phyloP scores from a whole-genome alignment of 2,888 invertebrate genomes.

The Cancer borealis region DNA sequence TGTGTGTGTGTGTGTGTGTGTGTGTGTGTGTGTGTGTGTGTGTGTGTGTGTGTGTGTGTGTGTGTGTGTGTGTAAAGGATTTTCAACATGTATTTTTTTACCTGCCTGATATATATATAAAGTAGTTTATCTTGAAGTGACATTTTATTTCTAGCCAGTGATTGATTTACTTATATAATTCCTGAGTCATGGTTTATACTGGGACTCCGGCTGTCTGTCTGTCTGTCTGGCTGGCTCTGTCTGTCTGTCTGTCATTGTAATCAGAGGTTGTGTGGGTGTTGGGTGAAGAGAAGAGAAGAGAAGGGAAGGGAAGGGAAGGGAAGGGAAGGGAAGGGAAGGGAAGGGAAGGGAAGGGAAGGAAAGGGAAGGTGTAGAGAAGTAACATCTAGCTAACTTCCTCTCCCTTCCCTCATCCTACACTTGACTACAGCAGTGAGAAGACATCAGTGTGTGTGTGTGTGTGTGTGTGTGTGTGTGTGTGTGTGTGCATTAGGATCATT shows the following conservation, averaged over 20 bases:
- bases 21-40: conserved; percentile 33
- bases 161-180: not conserved
- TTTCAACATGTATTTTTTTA: not conserved
- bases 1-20: conserved; percentile 17
- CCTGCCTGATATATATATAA: not conserved
- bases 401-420: too few species aligned
- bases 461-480: not conserved
- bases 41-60: conserved; percentile 28
- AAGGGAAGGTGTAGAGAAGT: too few species aligned
- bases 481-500: not conserved
- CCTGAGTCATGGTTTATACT: not conserved
- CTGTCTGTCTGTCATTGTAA: not conserved
- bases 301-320: not conserved
- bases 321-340: not conserved
- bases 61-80: conserved; percentile 5
- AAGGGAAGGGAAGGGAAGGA: not conserved
- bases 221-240: not conserved
- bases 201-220: not conserved
- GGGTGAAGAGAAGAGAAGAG: not conserved
- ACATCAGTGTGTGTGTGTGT: too few species aligned
- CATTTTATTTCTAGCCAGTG: not conserved
- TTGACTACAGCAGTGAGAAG: too few species aligned
- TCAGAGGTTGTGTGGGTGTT: not conserved
- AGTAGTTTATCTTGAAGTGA: not conserved
- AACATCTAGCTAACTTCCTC: too few species aligned